Conservation (phyloP, 2,113 vertebrate species). For the Hippocampus barbouri region DNA sequence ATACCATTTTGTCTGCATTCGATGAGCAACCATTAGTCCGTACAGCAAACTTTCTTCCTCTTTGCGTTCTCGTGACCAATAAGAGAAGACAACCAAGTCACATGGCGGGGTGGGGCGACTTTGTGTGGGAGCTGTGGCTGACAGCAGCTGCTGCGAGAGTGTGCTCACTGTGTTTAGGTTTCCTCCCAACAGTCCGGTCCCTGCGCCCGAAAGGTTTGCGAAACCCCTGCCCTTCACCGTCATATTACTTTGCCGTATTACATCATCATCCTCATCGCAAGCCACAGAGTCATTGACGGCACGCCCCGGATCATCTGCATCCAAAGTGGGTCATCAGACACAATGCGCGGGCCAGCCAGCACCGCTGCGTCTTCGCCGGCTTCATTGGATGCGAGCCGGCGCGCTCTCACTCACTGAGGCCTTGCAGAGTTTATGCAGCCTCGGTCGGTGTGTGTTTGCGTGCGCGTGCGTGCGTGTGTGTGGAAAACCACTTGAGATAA, state of each 20-base stretch:
- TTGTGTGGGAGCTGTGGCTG: no score
- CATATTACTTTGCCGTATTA: background rate
- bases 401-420: constrained; percentile 62
- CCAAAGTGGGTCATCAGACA: constrained; percentile 8
- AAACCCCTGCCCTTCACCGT: background rate
- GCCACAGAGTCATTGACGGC: background rate
- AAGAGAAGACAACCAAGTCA: no score
- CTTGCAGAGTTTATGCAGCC: constrained; percentile 50
- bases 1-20: no score
- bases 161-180: no score
- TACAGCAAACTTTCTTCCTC: no score
- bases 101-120: no score
- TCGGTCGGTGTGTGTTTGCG: constrained; percentile 8
- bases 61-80: no score
- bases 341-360: background rate
- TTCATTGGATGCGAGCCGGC: constrained; percentile 75
- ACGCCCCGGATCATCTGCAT: background rate
- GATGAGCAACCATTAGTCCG: no score
- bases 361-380: constrained; percentile 72
- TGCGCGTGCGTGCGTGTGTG: constrained; percentile 13
- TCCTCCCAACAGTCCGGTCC: no score
- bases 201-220: no score
- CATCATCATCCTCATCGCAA: background rate
- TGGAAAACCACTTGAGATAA: constrained; percentile 66
- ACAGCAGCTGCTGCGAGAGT: no score